These are phyloP conservation scores for Kryptolebias marmoratus DNA, from an alignment of 2,113 vertebrate genomes.

Conservation along the genomic window DNA sequence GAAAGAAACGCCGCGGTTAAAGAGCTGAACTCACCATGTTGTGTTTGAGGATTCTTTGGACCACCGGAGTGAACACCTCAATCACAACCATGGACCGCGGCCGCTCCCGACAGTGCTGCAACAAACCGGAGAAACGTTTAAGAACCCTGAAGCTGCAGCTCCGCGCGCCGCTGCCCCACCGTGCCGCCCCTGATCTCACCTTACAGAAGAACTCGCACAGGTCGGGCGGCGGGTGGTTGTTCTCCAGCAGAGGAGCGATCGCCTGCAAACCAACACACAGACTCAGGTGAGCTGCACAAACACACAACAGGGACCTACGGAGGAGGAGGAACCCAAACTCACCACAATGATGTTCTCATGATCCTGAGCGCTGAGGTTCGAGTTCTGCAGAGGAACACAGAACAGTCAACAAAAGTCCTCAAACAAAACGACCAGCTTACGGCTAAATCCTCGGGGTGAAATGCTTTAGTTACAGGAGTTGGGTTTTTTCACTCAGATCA, in stretches of 20 bases:
- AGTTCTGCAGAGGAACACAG: slow-evolving; percentile 83
- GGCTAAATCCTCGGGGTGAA: too few species aligned
- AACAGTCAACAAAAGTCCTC: not conserved
- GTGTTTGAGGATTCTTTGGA: slow-evolving; percentile 99
- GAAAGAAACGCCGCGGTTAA: not conserved
- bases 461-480: too few species aligned
- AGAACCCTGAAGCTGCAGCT: not conserved
- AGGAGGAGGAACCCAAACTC: slow-evolving; percentile 64
- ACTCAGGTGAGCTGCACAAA: slow-evolving; percentile 34
- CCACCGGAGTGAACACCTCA: slow-evolving; percentile 98
- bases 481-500: too few species aligned
- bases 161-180: rapidly evolving
- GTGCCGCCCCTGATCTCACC: slow-evolving; percentile 75
- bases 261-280: slow-evolving; percentile 80
- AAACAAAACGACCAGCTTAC: too few species aligned
- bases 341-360: slow-evolving; percentile 99
- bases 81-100: slow-evolving; percentile 99
- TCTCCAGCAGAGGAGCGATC: slow-evolving; percentile 97
- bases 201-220: slow-evolving; percentile 99
- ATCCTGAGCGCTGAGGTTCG: slow-evolving; percentile 94
- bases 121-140: slow-evolving; percentile 6
- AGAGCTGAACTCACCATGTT: slow-evolving; percentile 89
- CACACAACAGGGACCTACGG: not conserved
- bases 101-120: slow-evolving; percentile 96
- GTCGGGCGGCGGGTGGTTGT: slow-evolving; percentile 98